A percentile compares a stretch with the other conserved stretches of the same genome.
phyloP scores from a whole-genome alignment of 2,113 vertebrate species.

The Phasianus colchicus region DNA sequence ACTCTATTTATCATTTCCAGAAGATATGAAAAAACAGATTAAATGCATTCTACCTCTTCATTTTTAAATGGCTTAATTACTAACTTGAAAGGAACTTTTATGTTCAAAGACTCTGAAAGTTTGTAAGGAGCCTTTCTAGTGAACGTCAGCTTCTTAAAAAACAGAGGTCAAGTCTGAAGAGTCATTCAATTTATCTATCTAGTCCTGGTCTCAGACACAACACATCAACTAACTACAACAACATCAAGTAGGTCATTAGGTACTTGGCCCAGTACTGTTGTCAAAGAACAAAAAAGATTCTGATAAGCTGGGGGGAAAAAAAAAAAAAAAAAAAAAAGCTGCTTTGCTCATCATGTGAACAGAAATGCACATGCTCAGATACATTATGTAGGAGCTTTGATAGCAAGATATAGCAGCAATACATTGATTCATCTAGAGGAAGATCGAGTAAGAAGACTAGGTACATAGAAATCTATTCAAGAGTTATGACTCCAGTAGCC shows the following conservation, averaged over 20 bases:
- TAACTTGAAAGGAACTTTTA: constrained; percentile 66
- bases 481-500: background rate
- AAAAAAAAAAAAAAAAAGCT: background rate
- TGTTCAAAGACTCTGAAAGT: constrained; percentile 50
- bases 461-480: background rate
- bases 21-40: constrained; percentile 39
- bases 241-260: background rate
- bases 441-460: background rate
- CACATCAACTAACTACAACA: background rate
- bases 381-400: background rate
- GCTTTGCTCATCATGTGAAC: background rate
- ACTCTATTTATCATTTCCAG: background rate
- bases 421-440: background rate
- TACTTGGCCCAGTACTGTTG: background rate
- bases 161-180: constrained; percentile 13
- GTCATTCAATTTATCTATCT: constrained; percentile 3
- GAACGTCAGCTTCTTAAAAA: constrained; percentile 30
- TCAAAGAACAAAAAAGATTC: background rate
- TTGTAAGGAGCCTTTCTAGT: constrained; percentile 10
- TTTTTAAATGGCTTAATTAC: constrained; percentile 57
- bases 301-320: background rate
- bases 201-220: background rate
- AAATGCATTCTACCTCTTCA: constrained; percentile 28
- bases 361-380: background rate
- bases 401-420: background rate